Evolutionary conservation across 2,113 vertebrate species (phyloP), one percentile per base, ranked within the genome.

Genomic region (Rhodinocichla rosea): DNA sequence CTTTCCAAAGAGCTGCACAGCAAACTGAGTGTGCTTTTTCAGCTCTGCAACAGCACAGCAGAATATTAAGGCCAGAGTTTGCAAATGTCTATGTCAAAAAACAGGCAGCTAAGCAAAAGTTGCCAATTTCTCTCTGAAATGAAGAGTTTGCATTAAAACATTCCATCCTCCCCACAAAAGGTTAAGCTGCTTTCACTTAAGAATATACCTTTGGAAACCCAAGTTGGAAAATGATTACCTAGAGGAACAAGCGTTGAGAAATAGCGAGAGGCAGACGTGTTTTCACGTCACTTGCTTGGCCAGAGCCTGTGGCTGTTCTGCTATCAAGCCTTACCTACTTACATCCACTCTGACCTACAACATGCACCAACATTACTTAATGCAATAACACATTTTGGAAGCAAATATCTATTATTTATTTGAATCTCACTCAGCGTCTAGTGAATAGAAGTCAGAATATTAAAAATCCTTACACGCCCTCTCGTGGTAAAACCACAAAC

Each of bases 381-480:
- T 28, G 16, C 8, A 73, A 22, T 83, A 49, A 80, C 32, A 9
- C 63, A 62, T 62, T 93, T 60, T 93, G 73, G 73, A 86, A 79
- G 44, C 15, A 67, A 88, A 70, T 75, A 49, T 45, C n/a, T 63
- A 6, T 53, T 89, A 63, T 73, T 80, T 55, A 35, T 81, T 89
- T 71, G 80, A 81, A 47, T 86, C 42, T 71, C 60, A 11, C n/a
- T 68, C 33, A 27, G 27, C 17, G 6, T 47, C 76, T 40, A 33
- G 24, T 52, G 69, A 86, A 56, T 26, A n/a, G 68, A 71, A 81
- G 47, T 87, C 37, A 87, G 79, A 75, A 73, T 75, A 82, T 73
- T 94, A 78, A 90, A 96, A 97, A 90, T 87, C 64, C 75, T 95
- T 87, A 97, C 49, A 85, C 93, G 96, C 97, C 97, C 97, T 95